A percentile compares a stretch with the other conserved stretches of the same genome.
Conservation (phyloP, 1,140 invertebrate genomes). For the Zaprionus capensis region DNA sequence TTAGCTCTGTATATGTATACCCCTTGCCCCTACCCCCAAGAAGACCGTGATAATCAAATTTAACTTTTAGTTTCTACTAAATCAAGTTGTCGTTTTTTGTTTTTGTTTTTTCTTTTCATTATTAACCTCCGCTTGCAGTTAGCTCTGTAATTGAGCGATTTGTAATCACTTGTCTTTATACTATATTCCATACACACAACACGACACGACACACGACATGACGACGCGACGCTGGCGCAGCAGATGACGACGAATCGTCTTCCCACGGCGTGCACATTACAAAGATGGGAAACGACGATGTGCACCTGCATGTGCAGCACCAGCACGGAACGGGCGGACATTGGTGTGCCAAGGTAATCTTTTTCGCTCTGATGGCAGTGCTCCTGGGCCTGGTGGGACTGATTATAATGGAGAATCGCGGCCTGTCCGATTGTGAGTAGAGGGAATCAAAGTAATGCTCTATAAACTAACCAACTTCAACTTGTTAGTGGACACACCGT, state of each 20-base stretch:
- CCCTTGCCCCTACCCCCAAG: neutral
- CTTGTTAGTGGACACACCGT: constrained; percentile 88
- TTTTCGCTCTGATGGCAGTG: constrained; percentile 89
- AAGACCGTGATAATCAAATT: constrained; percentile 34
- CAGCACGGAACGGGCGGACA: constrained; percentile 90
- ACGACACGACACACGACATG: no score
- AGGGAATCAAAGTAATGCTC: neutral
- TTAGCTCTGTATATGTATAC: constrained; percentile 4
- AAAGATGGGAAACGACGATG: constrained; percentile 84
- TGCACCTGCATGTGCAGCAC: constrained; percentile 90
- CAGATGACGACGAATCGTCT: constrained; percentile 79
- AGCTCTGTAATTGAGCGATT: constrained; percentile 16
- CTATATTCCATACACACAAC: neutral
- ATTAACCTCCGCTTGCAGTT: constrained; percentile 10
- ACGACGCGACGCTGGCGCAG: neutral
- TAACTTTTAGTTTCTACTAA: constrained; percentile 33
- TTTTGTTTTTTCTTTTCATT: constrained; percentile 3
- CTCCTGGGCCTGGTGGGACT: constrained; percentile 89
- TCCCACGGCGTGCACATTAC: constrained; percentile 83
- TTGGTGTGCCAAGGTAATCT: constrained; percentile 92
- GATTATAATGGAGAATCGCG: constrained; percentile 91
- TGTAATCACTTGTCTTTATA: constrained; percentile 28
- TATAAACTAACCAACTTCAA: neutral
- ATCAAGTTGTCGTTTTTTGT: neutral
- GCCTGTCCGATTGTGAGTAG: constrained; percentile 89